These are phyloP conservation scores for Coturnix japonica DNA, from an alignment of 2,113 vertebrate species.

Conservation along the genomic window DNA sequence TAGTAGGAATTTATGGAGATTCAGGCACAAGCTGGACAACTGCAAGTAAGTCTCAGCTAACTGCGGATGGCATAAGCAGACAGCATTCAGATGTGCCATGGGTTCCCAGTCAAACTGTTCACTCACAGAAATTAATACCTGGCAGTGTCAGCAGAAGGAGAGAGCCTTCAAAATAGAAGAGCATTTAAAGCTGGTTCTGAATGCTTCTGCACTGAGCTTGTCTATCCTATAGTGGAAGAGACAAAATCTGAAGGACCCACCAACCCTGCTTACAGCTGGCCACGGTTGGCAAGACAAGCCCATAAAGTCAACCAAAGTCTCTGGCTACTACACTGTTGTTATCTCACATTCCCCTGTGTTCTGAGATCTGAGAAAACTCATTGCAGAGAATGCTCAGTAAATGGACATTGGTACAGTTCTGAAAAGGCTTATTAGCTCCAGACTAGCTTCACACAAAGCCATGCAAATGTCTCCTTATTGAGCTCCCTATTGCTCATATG, in stretches of 20 bases:
- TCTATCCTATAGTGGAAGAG: not conserved
- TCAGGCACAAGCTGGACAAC: not conserved
- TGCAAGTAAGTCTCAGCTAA: not conserved
- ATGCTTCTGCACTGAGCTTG: not conserved
- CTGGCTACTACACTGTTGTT: not conserved
- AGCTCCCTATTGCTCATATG: not conserved
- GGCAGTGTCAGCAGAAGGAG: not conserved
- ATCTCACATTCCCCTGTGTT: not conserved
- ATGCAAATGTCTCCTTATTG: not conserved
- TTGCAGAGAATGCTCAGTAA: not conserved
- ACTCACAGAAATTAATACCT: not conserved
- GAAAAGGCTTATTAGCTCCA: not conserved
- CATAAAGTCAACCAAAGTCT: not conserved
- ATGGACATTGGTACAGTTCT: not conserved
- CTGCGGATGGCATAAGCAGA: not conserved
- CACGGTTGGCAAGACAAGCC: not conserved
- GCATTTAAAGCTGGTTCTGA: fast-evolving
- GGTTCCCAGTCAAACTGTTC: not conserved
- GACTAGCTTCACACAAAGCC: not conserved
- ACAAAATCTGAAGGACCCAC: not conserved
- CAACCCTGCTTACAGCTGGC: not conserved
- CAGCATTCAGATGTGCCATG: not conserved
- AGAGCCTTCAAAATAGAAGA: fast-evolving
- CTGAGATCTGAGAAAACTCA: not conserved
- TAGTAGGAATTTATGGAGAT: not conserved